Base-by-base conservation (phyloP, 1,140 invertebrate genomes). In the Drosophila eugracilis region DNA sequence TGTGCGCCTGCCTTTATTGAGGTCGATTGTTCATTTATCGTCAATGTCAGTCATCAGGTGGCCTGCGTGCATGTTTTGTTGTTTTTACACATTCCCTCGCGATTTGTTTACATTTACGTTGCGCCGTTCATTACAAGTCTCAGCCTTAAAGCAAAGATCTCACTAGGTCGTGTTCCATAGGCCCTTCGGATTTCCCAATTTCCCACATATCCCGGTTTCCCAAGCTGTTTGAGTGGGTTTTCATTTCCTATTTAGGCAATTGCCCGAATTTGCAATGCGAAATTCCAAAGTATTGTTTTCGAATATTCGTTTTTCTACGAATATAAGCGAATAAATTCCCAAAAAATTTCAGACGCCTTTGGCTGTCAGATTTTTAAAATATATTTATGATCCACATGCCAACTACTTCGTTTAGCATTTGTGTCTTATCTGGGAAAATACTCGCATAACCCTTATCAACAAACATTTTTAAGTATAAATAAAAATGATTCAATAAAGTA, bases 11-110 rank as follows among this genome's bases (percentile, higher is more conserved):
- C 53, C 69, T 80, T 80, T 83, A 83, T 83, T 83, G 78, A 83
- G 78, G 78, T 83, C 78, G 78, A 83, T 83, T 83, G 78, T 78
- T 83, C 78, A 83, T 83, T 83, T 83, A 83, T 83, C 78, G 79
- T 84, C 78, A 83, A 83, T 83, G 78, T 83, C 78, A 83, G 79
- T 83, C 78, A 74, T 78, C 78, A 70, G 78, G 74, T 83, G 79
- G 79, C 53, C 75, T 83, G 75, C 53, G 58, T 63, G 76, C 70
- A 63, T 84, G 78, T 63, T 78, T 83, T 83, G 78, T 83, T 83
- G 78, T 65, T 59, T 84, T 84, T 65, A 84, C 79, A 84, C 75
- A 83, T 83, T 78, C 75, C 78, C 78, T 54, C 41, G 65, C 72
- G 48, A 67, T 48, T 79, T 48, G 54, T 47, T 62, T 72, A 76